Conservation (phyloP, 2,888 invertebrate species). For the Limnephilus auricula region DNA sequence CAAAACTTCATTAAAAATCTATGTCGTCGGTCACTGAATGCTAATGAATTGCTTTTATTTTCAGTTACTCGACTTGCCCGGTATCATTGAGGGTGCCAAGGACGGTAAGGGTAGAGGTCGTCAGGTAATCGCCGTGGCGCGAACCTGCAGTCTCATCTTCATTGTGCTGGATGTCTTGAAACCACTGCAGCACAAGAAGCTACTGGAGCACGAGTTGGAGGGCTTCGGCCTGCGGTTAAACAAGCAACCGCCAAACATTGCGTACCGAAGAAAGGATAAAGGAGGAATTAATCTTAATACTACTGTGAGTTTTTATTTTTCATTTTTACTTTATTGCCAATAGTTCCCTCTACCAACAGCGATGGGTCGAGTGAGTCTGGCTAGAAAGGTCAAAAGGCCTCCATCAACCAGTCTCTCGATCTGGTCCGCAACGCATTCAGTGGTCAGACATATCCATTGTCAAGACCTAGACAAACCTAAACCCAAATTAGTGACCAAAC, state of each 20-base stretch:
- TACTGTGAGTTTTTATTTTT: conserved; percentile 79
- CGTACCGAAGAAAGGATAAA: conserved; percentile 97
- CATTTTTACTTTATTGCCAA: neutral
- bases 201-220: conserved; percentile 98
- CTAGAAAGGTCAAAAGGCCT: no score
- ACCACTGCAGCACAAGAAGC: conserved; percentile 96
- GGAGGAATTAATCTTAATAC: conserved; percentile 97
- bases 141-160: conserved; percentile 98
- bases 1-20: no score
- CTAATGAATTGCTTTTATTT: conserved; percentile 33
- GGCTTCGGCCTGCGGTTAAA: conserved; percentile 98
- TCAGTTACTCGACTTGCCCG: conserved; percentile 97
- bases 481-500: no score
- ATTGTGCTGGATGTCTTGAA: conserved; percentile 98
- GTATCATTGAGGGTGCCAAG: conserved; percentile 99
- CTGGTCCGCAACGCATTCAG: no score
- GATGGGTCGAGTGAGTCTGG: no score
- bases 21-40: neutral
- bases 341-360: no score
- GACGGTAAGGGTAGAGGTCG: conserved; percentile 99
- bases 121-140: conserved; percentile 98
- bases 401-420: no score
- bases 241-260: conserved; percentile 98
- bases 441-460: no score
- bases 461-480: no score